Base-by-base conservation (phyloP, 2,113 vertebrate genomes). In the Etia nguti region DNA sequence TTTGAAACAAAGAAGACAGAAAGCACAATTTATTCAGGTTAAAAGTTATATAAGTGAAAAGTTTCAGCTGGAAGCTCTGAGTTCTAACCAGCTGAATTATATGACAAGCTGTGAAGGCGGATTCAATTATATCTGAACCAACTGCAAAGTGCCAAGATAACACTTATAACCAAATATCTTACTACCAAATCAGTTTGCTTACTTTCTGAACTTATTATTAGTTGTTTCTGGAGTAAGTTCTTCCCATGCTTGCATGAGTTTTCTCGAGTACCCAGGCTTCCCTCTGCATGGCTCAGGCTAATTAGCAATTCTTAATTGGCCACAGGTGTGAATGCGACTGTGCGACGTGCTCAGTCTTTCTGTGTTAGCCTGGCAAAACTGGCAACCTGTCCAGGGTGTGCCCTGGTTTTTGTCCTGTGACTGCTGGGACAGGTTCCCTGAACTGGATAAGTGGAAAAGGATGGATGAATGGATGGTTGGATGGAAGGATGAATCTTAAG, bases 271-370 rank as follows among this genome's bases (percentile, higher is more conserved):
- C 29, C 29, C 59, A 36, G 29, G 29, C 29, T 60, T 34, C 57
- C 57, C 10, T 16, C 16, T 29, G 20, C 57, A 10, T 3, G 56
- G 15, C 15, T 59, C 34, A 20, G 9, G 31, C 29, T 34, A 62
- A 62, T 4, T 62, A 34, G 29, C 16, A 11, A 62, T 11, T 34
- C 15, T 34, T 34, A 62, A 20, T 11, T 34, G 9, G 59, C 16
- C 9, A 62, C 59, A 62, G 29, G 59, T 34, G 57, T 34, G 57
- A 60, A 34, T 34, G 57, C 34, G 57, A 60, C 26, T 2, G 8
- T 60, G 31, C 0, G 0, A 31, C 5, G 29, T 8, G 15, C 15
- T 60, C 15, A 31, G 5, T 60, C 15, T 34, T 31, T 20, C 24
- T 29, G 8, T 2, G 62, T 68, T 41, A 68, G 20, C 6, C 34